Conservation (phyloP, 2,888 invertebrate species). For the Pediacus dermestoides region DNA sequence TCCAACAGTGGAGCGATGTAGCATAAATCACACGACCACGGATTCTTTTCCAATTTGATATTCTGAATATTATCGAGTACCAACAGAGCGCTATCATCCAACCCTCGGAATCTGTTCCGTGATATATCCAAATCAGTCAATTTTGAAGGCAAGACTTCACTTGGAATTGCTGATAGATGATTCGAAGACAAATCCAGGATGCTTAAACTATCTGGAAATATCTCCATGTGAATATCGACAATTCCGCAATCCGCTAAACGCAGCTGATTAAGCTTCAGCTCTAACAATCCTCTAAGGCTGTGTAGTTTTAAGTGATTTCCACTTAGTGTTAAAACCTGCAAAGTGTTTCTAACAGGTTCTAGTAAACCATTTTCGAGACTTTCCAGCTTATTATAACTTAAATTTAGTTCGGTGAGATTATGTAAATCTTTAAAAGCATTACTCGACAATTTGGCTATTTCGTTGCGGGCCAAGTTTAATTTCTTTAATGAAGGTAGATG, state of each 20-base stretch:
- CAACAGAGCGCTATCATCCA: constrained; percentile 54
- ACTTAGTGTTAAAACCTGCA: constrained; percentile 64
- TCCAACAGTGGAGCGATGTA: constrained; percentile 59
- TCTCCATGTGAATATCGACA: constrained; percentile 54
- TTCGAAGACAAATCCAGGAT: constrained; percentile 71
- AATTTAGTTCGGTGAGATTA: constrained; percentile 64
- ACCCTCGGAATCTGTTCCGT: constrained; percentile 64
- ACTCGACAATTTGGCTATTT: constrained; percentile 64
- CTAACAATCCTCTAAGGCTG: constrained; percentile 54
- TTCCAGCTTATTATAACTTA: constrained; percentile 64
- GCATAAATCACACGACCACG: constrained; percentile 69
- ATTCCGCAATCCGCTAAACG: constrained; percentile 59
- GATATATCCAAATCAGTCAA: constrained; percentile 68
- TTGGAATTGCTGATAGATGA: constrained; percentile 56
- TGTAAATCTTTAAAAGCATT: constrained; percentile 69
- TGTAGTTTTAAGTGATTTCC: constrained; percentile 62
- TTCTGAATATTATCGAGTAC: constrained; percentile 34
- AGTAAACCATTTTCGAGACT: constrained; percentile 28
- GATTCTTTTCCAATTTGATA: constrained; percentile 57
- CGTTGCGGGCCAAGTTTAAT: constrained; percentile 65
- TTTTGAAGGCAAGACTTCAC: constrained; percentile 55
- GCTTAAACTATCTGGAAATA: constrained; percentile 56
- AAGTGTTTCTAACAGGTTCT: constrained; percentile 53
- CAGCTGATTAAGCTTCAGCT: constrained; percentile 56
- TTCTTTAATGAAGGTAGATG: constrained; percentile 54